Evolutionary conservation across 23 tunicate species (phyloP).

Genomic region (Halocynthia aurantium): DNA sequence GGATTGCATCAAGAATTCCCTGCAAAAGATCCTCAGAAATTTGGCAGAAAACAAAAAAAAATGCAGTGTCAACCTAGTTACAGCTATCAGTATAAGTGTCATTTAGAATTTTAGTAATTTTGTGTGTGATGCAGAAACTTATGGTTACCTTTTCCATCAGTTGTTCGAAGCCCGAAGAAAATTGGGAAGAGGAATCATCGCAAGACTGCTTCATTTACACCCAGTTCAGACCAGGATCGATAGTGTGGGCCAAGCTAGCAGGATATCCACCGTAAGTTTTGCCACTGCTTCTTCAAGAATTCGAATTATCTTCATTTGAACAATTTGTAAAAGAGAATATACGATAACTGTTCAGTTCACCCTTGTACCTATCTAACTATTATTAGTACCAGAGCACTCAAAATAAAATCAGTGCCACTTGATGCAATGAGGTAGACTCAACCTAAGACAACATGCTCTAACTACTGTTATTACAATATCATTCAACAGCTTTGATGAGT

Average conservation of each 20-base stretch:
- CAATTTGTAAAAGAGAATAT: not conserved
- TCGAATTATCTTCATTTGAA: not conserved
- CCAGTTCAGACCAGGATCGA: slow-evolving; percentile 63
- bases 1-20: too few species aligned
- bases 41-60: not conserved
- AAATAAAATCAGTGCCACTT: too few species aligned
- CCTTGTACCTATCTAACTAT: too few species aligned
- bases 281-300: too few species aligned
- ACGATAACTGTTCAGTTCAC: too few species aligned
- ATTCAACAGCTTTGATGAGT: not conserved
- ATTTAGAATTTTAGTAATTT: not conserved
- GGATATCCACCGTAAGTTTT: slow-evolving; percentile 85
- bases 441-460: too few species aligned
- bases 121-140: not conserved
- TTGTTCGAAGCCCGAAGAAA: slow-evolving; percentile 61
- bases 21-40: not conserved
- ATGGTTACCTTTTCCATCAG: slow-evolving; percentile 12
- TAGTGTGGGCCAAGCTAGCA: slow-evolving; percentile 91
- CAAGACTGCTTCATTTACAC: slow-evolving; percentile 66
- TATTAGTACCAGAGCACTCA: too few species aligned
- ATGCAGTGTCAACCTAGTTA: too few species aligned
- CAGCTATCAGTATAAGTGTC: too few species aligned
- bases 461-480: too few species aligned
- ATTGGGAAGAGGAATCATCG: slow-evolving; percentile 42
- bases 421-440: too few species aligned